Evolutionary conservation across 2,113 vertebrate genomes (phyloP).

Genomic region (Trematocara nigrifrons): DNA sequence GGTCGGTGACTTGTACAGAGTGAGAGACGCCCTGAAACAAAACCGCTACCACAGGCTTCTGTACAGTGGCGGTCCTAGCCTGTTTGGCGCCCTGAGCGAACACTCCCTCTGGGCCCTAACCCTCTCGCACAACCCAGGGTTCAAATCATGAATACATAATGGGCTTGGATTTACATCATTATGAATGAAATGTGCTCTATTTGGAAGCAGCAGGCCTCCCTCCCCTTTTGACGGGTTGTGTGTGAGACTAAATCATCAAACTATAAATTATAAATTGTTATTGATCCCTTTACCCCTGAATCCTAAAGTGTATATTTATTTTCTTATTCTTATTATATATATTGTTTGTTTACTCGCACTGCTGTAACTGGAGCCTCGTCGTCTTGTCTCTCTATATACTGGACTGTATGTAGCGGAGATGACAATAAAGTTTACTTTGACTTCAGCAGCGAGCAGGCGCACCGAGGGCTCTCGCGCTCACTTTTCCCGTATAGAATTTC

Average conservation of each 20-base stretch:
- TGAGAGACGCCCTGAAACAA: not conserved
- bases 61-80: not conserved
- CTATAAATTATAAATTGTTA: too few relatives aligned
- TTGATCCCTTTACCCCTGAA: accelerated
- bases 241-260: too few relatives aligned
- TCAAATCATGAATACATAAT: not conserved
- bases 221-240: too few relatives aligned
- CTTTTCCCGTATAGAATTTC: too few relatives aligned
- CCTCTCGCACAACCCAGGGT: not conserved
- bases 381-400: accelerated
- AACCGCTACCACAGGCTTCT: not conserved
- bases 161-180: not conserved
- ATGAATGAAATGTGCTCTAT: not conserved
- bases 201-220: too few relatives aligned
- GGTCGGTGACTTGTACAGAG: not conserved
- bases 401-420: too few relatives aligned
- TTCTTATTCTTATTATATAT: too few relatives aligned
- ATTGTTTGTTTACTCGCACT: too few relatives aligned
- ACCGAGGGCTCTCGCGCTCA: too few relatives aligned
- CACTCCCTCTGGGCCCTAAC: not conserved
- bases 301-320: too few relatives aligned
- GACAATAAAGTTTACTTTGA: too few relatives aligned
- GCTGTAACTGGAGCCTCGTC: accelerated
- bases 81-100: not conserved
- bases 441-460: too few relatives aligned